phyloP scores from a whole-genome alignment of 2,888 invertebrate species.

The Epinotia brunnichana region DNA sequence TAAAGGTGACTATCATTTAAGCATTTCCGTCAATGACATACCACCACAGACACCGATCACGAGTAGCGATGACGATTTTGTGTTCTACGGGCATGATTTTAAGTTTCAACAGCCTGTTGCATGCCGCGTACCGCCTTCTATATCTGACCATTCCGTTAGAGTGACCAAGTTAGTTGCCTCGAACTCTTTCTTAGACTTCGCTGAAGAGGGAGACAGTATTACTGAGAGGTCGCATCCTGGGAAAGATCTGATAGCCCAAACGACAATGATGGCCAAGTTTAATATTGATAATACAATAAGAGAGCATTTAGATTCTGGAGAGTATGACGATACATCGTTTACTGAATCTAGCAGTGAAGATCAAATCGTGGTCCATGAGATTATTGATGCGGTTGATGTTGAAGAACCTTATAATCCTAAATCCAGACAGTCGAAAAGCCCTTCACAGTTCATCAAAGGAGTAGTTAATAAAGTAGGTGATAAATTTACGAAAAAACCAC shows the following conservation, averaged over 20 bases:
- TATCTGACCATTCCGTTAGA: constrained; percentile 72
- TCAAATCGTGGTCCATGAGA: constrained; percentile 62
- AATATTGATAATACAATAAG: constrained; percentile 70
- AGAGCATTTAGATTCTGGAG: constrained; percentile 74
- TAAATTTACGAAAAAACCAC: constrained; percentile 59
- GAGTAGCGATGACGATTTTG: constrained; percentile 77
- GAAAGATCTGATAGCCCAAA: constrained; percentile 71
- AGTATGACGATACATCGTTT: constrained; percentile 73
- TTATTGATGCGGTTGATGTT: constrained; percentile 50
- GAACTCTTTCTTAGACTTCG: constrained; percentile 71
- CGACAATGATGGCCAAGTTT: constrained; percentile 78
- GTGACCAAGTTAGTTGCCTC: constrained; percentile 70
- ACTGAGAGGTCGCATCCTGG: constrained; percentile 67
- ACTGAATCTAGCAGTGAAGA: constrained; percentile 78
- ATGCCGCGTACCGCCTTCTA: constrained; percentile 70
- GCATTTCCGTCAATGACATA: constrained; percentile 72
- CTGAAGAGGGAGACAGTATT: constrained; percentile 72
- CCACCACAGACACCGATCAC: constrained; percentile 72
- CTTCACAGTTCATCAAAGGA: constrained; percentile 64
- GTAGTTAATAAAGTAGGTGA: constrained; percentile 64
- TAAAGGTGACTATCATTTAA: constrained; percentile 80
- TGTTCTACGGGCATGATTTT: constrained; percentile 78
- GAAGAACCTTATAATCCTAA: constrained; percentile 51
- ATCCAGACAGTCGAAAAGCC: constrained; percentile 60
- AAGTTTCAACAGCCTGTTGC: constrained; percentile 72